Evolutionary conservation across 2,113 vertebrate genomes (phyloP), one percentile per base, ranked within the genome.

Genomic region (Peromyscus polionotus): DNA sequence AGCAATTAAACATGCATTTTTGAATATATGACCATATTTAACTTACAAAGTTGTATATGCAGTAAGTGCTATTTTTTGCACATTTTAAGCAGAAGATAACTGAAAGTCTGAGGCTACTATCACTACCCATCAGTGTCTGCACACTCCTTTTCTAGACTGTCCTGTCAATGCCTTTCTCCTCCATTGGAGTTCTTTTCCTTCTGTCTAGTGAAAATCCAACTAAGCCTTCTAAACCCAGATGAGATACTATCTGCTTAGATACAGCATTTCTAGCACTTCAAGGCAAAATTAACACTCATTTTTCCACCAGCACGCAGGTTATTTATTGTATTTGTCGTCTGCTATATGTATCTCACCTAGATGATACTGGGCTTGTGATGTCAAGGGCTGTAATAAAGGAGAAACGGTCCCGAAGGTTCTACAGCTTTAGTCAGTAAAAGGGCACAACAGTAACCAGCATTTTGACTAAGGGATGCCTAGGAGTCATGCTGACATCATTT

Each of bases 61-160:
- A 92, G 36, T 28, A 92, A 80, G 14, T 51, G 6, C 59, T 83
- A 33, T 57, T 48, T 95, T 63, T 61, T 65, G 33, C 54, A 45
- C 31, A 90, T 73, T 42, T 95, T 94, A 91, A 94, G 81, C 70
- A 65, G 31, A n/a, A 79, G 16, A 61, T 76, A 57, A 84, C 59
- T 88, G 67, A 87, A 3, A 68, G 67, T 88, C 67, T 91, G 45
- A 89, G 0, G 16, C 90, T 95, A 95, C 68, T 75, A 9, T 92
- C 76, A 61, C n/a, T 79, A 73, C 54, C 87, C 73, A 75, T 9
- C 70, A 85, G 22, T 22, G 14, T 68, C 2, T 67, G 28, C 22
- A 65, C 26, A 45, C 14, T 85, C 39, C n/a, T 42, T 39, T 63
- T 28, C 26, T 67, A 67, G 14, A 85, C 42, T 31, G n/a, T 65